Percentiles rank a stretch among this genome's conserved stretches.
Conservation (phyloP, 2,113 vertebrate genomes). For the Mesembrinibis cayennensis region DNA sequence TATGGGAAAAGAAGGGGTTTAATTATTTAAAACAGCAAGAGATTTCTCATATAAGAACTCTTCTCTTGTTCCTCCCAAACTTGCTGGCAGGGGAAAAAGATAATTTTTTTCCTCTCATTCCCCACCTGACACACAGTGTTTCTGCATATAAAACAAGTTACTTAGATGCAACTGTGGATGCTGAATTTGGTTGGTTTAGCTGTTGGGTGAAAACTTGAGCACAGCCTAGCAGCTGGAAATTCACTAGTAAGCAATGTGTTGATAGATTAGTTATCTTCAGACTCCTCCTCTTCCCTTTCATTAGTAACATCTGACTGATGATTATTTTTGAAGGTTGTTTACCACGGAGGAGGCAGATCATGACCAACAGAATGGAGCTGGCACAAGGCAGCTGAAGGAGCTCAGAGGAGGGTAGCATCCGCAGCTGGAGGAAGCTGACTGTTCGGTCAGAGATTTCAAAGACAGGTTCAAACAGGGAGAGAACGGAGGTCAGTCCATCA, state of each 20-base stretch:
- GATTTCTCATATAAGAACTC: neutral
- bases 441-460: neutral
- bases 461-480: neutral
- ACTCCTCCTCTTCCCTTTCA: neutral
- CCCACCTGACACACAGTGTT: neutral
- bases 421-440: neutral
- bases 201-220: neutral
- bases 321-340: neutral
- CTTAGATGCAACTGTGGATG: neutral
- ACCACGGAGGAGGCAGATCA: neutral
- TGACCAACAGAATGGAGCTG: neutral
- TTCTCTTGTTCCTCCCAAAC: neutral
- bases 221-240: neutral
- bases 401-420: neutral
- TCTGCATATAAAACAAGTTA: neutral
- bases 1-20: neutral
- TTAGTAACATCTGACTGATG: neutral
- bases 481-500: neutral
- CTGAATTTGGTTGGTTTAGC: neutral
- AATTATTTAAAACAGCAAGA: constrained; percentile 32
- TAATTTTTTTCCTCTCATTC: neutral
- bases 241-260: neutral
- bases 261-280: neutral
- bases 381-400: neutral
- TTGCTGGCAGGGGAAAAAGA: neutral